Evolutionary conservation across 2,797 vertebrate species (phyloP).

Genomic region (Acanthis flammea): DNA sequence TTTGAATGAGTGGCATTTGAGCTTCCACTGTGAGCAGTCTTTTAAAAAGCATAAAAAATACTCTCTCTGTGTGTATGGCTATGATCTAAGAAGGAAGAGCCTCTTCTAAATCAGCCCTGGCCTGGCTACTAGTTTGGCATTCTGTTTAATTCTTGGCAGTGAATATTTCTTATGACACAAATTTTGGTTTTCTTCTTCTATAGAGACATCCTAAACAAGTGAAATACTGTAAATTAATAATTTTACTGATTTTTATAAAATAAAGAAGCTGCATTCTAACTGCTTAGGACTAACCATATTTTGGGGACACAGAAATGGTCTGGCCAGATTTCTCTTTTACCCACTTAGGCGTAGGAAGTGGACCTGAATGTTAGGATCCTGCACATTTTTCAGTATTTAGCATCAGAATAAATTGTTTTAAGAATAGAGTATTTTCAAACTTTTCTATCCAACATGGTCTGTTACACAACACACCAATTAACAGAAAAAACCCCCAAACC

Average conservation of each 20-base stretch:
- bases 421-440: neutral
- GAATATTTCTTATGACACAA: neutral
- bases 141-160: neutral
- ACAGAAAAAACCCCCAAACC: neutral
- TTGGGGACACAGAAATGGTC: neutral
- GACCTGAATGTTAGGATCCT: neutral
- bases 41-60: neutral
- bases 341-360: neutral
- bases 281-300: neutral
- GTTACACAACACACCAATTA: neutral
- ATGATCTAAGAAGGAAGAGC: neutral
- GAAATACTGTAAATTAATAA: neutral
- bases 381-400: neutral
- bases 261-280: neutral
- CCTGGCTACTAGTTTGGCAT: neutral
- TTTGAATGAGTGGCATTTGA: neutral
- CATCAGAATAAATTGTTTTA: neutral
- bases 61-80: fast-evolving
- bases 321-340: neutral
- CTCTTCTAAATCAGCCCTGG: neutral
- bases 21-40: neutral
- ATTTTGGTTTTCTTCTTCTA: neutral
- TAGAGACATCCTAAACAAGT: neutral
- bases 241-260: neutral
- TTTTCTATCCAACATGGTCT: neutral